A percentile compares a stretch with the other conserved stretches of the same genome.
phyloP scores from a whole-genome alignment of 2,113 vertebrate genomes.

The Barbus barbus region DNA sequence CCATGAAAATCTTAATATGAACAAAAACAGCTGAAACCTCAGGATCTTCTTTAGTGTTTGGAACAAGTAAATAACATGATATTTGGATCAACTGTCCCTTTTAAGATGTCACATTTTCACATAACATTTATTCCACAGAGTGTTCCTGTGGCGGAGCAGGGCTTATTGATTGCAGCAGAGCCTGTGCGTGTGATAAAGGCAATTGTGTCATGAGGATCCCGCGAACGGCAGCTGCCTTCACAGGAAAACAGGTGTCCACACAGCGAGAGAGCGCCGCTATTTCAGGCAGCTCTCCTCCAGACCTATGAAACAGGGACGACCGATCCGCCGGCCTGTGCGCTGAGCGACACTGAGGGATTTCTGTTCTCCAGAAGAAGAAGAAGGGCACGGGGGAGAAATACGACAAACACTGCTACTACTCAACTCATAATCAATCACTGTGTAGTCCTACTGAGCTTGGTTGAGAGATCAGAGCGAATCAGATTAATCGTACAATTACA shows the following conservation, averaged over 20 bases:
- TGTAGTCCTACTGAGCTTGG: not conserved
- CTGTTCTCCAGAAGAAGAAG: not conserved
- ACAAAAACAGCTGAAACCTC: not conserved
- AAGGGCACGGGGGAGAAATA: not conserved
- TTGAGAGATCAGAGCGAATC: not conserved
- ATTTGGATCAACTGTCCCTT: too few relatives aligned
- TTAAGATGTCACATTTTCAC: not conserved
- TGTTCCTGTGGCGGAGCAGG: not conserved
- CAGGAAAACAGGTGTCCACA: constrained; percentile 48
- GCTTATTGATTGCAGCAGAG: not conserved
- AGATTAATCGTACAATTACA: too few relatives aligned
- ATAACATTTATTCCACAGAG: constrained; percentile 71
- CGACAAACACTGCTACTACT: not conserved
- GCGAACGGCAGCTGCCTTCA: constrained; percentile 23
- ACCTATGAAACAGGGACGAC: not conserved
- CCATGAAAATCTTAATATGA: not conserved
- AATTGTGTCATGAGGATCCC: not conserved
- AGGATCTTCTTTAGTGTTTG: not conserved
- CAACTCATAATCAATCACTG: not conserved
- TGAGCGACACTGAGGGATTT: not conserved
- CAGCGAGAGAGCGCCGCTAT: constrained; percentile 26
- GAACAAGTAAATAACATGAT: not conserved
- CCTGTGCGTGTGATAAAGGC: not conserved
- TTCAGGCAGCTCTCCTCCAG: not conserved
- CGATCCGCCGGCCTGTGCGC: too few relatives aligned